Conservation (phyloP, 2,113 vertebrate genomes). For the Corydoras maculifer region DNA sequence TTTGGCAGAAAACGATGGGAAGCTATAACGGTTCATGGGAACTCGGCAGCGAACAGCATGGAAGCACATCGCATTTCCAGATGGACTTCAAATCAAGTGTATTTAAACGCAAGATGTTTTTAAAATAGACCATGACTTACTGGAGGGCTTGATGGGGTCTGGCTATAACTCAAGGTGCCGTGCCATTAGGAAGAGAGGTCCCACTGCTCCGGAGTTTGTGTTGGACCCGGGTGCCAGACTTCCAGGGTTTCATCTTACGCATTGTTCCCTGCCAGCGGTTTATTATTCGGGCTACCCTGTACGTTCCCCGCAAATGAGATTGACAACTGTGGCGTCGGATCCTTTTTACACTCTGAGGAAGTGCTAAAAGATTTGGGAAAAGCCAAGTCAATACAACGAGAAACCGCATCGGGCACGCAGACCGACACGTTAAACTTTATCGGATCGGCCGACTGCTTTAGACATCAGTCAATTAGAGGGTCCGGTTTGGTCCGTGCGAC, state of each 20-base stretch:
- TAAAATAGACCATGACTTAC: constrained; percentile 35
- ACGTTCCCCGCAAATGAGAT: constrained; percentile 43
- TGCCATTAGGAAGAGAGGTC: constrained; percentile 43
- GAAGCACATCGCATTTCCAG: constrained; percentile 48
- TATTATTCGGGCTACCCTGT: constrained; percentile 39
- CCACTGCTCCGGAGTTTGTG: constrained; percentile 30
- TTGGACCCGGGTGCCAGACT: constrained; percentile 18
- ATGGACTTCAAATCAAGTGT: constrained; percentile 46
- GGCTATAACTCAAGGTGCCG: constrained; percentile 39
- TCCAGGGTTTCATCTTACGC: constrained; percentile 35
- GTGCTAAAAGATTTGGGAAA: constrained; percentile 40
- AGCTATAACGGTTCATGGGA: constrained; percentile 43
- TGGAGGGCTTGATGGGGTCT: constrained; percentile 36
- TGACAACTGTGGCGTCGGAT: constrained; percentile 40
- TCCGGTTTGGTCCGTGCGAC: constrained; percentile 38
- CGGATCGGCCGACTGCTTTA: constrained; percentile 39
- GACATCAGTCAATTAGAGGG: constrained; percentile 46
- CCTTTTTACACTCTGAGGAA: constrained; percentile 42
- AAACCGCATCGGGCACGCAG: constrained; percentile 43
- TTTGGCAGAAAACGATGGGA: constrained; percentile 41
- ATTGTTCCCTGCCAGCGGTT: constrained; percentile 34
- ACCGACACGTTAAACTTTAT: constrained; percentile 39
- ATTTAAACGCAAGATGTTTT: constrained; percentile 41
- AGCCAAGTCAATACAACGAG: constrained; percentile 40
- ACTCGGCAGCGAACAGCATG: constrained; percentile 38